Conservation (phyloP, 2,888 invertebrate species). For the Pyralis farinalis region DNA sequence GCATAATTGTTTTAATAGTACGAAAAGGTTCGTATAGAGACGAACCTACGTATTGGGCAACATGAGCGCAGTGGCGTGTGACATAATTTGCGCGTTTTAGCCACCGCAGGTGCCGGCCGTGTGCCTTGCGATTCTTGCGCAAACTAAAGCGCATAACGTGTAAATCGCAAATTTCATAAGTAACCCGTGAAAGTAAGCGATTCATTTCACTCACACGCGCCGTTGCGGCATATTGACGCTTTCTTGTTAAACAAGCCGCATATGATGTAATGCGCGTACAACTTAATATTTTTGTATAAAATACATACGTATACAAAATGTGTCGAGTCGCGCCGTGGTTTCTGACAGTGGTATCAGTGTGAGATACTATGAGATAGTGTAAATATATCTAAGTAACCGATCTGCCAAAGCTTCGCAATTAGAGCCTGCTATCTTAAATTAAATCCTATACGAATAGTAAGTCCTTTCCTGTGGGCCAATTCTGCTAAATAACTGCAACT, state of each 20-base stretch:
- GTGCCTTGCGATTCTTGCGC: constrained; percentile 35
- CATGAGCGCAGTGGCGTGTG: constrained; percentile 24
- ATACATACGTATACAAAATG: too few relatives aligned
- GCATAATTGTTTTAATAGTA: constrained; percentile 11
- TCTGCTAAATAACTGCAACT: too few relatives aligned
- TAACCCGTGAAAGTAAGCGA: constrained; percentile 65
- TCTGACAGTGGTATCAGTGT: too few relatives aligned
- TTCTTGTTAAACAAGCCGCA: constrained; percentile 36
- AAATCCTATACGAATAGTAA: background rate
- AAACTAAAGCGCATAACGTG: constrained; percentile 44
- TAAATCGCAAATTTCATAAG: constrained; percentile 71
- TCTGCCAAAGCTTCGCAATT: too few relatives aligned
- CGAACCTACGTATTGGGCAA: constrained; percentile 23
- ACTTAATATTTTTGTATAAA: too few relatives aligned
- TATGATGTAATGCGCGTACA: constrained; percentile 46
- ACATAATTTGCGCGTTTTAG: constrained; percentile 17
- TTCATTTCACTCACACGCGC: constrained; percentile 54
- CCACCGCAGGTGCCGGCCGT: constrained; percentile 20
- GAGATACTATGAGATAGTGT: too few relatives aligned
- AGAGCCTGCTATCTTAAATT: constrained; percentile 1
- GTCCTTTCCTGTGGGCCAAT: too few relatives aligned
- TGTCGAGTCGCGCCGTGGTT: too few relatives aligned
- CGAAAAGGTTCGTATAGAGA: constrained; percentile 16
- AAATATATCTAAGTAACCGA: too few relatives aligned
- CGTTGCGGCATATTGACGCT: constrained; percentile 23